Base-by-base conservation (phyloP, 2,888 invertebrate species). In the Lasioglossum morio region DNA sequence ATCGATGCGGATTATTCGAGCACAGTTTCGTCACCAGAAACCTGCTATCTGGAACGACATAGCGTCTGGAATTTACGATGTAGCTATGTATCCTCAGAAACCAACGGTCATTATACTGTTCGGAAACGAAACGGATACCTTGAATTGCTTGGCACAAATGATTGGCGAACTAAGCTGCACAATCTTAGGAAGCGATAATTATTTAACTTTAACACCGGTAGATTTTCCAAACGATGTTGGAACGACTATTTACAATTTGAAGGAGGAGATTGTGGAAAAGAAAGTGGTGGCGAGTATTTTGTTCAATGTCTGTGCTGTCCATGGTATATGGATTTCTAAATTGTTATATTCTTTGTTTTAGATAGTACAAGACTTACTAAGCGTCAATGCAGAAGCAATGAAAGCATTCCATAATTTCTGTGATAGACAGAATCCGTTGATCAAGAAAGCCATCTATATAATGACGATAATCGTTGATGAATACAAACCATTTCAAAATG, bases 331-430 rank as follows among this genome's bases (percentile, higher is more conserved):
- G 34, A 27, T 70, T 53, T 10, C 23, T 43, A 10, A 46, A 80
- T 60, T 72, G 4, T 30, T 48, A 37, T 27, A 37, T 77, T 63
- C 30, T 40, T 37, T 72, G 12, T 91, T 92, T 57, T 87, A 95
- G 95, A 87, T 95, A 57, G 82, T 95, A 69, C 87, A 90, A 27
- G 93, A 95, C 82, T 81, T 95, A 30, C 81, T 95, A 53, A 90
- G 88, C 19, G 82, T 94, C 63, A 84, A 94, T 83, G 82, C 90
- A 30, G 87, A 91, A 53, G 94, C 94, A 4, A 84, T 95, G 2
- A 95, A 95, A 90, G 96, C 96, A 4, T 95, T 97, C 87, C 97
- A 97, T 89, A 94, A 95, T 81, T 95, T 97, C 87, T 97, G 96
- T 88, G 97, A 97, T 90, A 96, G 95, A 46, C 87, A 95, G 72